These are phyloP conservation scores for Hyles euphorbiae DNA, from an alignment of 1,140 invertebrate genomes.

Conservation along the genomic window DNA sequence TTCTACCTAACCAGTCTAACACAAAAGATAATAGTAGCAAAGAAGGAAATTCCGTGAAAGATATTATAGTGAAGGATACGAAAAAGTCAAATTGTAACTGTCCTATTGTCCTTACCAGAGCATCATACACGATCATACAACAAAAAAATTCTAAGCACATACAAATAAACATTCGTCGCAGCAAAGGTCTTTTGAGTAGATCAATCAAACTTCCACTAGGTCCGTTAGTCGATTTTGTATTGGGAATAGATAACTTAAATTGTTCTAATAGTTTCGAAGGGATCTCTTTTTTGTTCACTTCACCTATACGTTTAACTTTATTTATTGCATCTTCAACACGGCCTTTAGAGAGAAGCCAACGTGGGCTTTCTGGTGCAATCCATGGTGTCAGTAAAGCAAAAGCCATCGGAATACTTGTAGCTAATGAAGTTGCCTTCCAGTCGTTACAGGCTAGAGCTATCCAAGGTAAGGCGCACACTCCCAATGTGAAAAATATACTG, in stretches of 20 bases:
- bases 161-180: conserved; percentile 45
- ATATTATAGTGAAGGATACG: conserved; percentile 53
- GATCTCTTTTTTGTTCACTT: conserved; percentile 49
- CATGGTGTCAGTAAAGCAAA: conserved; percentile 67
- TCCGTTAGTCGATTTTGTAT: conserved; percentile 24
- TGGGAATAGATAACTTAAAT: conserved; percentile 39
- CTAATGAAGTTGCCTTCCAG: conserved; percentile 81
- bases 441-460: conserved; percentile 81
- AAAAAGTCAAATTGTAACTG: conserved; percentile 53
- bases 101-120: conserved; percentile 49
- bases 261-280: conserved; percentile 43
- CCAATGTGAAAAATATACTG: conserved; percentile 78
- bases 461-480: conserved; percentile 77
- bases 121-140: conserved; percentile 47
- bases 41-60: conserved; percentile 58
- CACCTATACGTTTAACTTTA: conserved; percentile 67
- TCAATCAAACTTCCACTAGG: conserved; percentile 29
- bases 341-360: conserved; percentile 82
- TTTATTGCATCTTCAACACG: conserved; percentile 79
- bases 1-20: conserved; percentile 53
- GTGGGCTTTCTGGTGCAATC: conserved; percentile 83
- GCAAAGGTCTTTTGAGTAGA: conserved; percentile 40
- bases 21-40: conserved; percentile 46
- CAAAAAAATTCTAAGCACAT: conserved; percentile 49
- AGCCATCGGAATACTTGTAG: conserved; percentile 66